Evolutionary conservation across 2,888 invertebrate genomes (phyloP), one percentile per base, ranked within the genome.

Genomic region (Acleris laterana): DNA sequence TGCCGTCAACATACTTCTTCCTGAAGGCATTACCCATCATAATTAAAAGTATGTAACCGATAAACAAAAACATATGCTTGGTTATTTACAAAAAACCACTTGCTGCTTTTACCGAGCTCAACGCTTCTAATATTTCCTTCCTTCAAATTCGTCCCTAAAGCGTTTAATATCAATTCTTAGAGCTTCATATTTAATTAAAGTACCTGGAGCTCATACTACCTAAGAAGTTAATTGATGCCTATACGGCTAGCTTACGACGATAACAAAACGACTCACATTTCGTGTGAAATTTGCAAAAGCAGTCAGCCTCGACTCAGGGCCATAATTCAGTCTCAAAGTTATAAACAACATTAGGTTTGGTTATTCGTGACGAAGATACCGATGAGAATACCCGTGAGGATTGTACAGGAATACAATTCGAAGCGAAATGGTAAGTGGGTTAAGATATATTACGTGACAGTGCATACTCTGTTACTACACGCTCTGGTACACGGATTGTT

Each of bases 251-350:
- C 38, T 9, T 9, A 48, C 50, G 53, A 22, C 44, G 50, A 42
- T 7, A 51, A 48, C 46, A 52, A 62, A 70, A 64, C 63, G 68
- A 70, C 72, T 74, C 71, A 74, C 76, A 79, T 81, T 80, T 78
- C 75, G 77, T 78, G 75, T 68, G 63, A 75, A 79, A 67, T 67
- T 74, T 75, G 69, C 68, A 70, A 67, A 72, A 71, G 72, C 71
- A 74, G 69, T 67, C 68, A 69, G 68, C 57, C 71, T 63, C 63
- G 51, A 70, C 69, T 73, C 72, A 75, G 38, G 58, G 62, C 62
- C 51, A 76, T 79, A 79, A 82, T 76, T 79, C 77, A 75, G 77
- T 74, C 72, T 68, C 70, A 65, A 69, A 77, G 71, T 72, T 74
- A 71, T 69, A 56, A 60, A 65, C 44, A 63, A 60, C 32, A 50